These are phyloP conservation scores for Ciconia nigra DNA, from an alignment of 2,797 vertebrate species.

Conservation along the genomic window DNA sequence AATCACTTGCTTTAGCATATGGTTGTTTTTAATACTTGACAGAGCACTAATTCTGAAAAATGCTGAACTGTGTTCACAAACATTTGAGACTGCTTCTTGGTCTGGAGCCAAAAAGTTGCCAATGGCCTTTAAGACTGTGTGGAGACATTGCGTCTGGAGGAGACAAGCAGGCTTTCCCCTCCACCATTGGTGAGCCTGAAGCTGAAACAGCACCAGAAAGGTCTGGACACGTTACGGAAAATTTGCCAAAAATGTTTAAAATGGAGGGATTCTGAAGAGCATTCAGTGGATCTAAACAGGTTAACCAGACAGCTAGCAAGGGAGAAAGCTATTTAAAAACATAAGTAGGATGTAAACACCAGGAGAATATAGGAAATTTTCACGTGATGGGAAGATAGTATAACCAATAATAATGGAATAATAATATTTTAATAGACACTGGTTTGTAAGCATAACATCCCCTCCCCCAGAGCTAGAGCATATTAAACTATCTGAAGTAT, in stretches of 20 bases:
- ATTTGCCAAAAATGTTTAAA: background rate
- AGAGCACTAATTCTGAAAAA: slow-evolving; percentile 8
- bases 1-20: background rate
- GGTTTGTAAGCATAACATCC: background rate
- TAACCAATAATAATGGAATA: background rate
- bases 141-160: background rate
- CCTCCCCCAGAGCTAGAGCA: background rate
- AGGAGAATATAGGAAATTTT: background rate
- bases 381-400: background rate
- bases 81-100: background rate
- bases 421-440: background rate
- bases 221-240: background rate
- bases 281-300: background rate
- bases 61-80: background rate
- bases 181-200: background rate
- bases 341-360: background rate
- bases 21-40: background rate
- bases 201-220: background rate
- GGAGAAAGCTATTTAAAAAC: background rate
- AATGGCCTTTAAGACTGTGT: background rate
- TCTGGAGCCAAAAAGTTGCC: background rate
- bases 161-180: background rate
- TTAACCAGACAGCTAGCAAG: background rate
- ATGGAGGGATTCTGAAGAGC: background rate
- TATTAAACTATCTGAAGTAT: background rate